Evolutionary conservation across 2,797 vertebrate genomes (phyloP).

Genomic region (Synanceia verrucosa): DNA sequence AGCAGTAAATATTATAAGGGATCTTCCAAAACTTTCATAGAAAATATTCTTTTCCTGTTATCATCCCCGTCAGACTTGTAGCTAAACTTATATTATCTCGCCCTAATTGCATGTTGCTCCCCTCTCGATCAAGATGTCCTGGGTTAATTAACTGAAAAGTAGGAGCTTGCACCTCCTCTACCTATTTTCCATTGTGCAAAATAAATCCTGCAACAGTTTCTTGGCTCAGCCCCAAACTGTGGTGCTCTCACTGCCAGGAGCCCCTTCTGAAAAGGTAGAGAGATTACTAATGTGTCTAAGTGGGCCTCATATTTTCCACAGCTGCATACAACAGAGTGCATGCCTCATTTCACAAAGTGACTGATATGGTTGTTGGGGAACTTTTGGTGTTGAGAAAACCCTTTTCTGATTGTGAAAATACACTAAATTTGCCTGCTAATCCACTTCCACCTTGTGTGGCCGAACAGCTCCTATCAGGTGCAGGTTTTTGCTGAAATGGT

Average conservation of each 20-base stretch:
- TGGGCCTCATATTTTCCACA: conserved; percentile 56
- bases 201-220: conserved; percentile 32
- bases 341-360: conserved; percentile 39
- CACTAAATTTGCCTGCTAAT: conserved; percentile 28
- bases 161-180: conserved; percentile 25
- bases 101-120: conserved; percentile 18
- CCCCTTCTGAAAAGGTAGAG: conserved; percentile 32
- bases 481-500: conserved; percentile 11
- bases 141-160: conserved; percentile 59
- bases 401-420: conserved; percentile 32
- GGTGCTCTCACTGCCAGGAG: conserved; percentile 41
- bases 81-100: background rate
- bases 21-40: background rate
- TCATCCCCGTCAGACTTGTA: background rate
- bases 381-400: conserved; percentile 3
- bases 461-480: conserved; percentile 23
- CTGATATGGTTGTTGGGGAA: conserved; percentile 29
- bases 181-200: conserved; percentile 30
- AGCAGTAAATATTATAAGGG: background rate
- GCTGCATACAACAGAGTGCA: conserved; percentile 47
- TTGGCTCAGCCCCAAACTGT: conserved; percentile 43
- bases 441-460: conserved; percentile 12
- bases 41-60: background rate
- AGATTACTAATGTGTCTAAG: conserved; percentile 49
- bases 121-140: conserved; percentile 31